Evolutionary conservation across 2,113 vertebrate species (phyloP).

Genomic region (Eulacestoma nigropectus): DNA sequence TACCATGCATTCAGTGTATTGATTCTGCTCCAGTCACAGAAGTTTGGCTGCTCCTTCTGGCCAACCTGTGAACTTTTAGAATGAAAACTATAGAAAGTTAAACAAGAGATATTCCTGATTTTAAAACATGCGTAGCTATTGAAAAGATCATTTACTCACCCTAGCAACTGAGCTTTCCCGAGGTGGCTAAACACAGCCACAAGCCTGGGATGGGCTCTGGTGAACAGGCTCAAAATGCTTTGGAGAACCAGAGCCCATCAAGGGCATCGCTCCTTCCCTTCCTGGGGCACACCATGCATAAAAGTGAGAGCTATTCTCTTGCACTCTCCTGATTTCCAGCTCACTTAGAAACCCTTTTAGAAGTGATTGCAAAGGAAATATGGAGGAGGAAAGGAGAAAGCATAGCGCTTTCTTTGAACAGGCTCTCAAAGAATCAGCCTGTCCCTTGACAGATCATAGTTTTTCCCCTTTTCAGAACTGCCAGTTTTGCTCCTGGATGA

Average conservation of each 20-base stretch:
- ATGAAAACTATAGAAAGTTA: conserved; percentile 1
- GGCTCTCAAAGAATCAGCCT: background rate
- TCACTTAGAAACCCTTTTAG: background rate
- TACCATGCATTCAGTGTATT: conserved; percentile 38
- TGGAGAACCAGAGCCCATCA: background rate
- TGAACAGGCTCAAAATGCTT: background rate
- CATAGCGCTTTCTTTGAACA: background rate
- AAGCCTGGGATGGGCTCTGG: background rate
- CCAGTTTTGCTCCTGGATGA: background rate
- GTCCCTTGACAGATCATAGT: background rate
- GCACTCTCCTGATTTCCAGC: background rate
- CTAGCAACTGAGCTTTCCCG: background rate
- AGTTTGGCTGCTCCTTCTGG: conserved; percentile 54
- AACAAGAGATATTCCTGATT: background rate
- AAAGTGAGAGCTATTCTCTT: background rate
- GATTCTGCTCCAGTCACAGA: conserved; percentile 40
- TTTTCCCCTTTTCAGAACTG: background rate
- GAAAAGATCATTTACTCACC: background rate
- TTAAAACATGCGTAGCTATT: background rate
- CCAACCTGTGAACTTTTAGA: conserved; percentile 31
- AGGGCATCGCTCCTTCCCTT: background rate
- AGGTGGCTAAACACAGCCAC: background rate
- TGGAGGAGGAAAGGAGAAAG: background rate
- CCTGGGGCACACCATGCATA: background rate
- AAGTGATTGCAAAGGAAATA: background rate